phyloP scores from a whole-genome alignment of 2,888 invertebrate genomes.

The Eupithecia subfuscata region DNA sequence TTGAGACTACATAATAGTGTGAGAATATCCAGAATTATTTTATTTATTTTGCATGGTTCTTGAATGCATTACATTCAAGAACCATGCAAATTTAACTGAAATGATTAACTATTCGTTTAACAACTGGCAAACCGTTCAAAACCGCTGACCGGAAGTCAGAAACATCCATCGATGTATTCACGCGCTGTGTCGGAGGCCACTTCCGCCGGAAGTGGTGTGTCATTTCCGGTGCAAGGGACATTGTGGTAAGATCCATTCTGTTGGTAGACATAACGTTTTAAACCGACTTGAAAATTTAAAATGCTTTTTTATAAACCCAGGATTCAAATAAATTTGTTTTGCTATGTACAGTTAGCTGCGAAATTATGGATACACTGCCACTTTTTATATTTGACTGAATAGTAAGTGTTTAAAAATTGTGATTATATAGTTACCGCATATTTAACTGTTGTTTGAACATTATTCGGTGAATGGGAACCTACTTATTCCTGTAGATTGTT shows the following conservation, averaged over 20 bases:
- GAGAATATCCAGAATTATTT: no score
- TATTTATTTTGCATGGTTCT: neutral
- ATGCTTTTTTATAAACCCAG: neutral
- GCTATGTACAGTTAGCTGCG: no score
- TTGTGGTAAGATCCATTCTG: conserved; percentile 12
- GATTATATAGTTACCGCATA: no score
- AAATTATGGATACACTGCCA: no score
- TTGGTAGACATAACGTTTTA: neutral
- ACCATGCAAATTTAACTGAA: neutral
- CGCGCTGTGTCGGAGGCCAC: conserved; percentile 48
- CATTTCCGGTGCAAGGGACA: conserved; percentile 31
- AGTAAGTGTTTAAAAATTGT: no score
- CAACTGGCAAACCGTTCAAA: conserved; percentile 13
- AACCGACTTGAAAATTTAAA: neutral
- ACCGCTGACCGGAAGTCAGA: conserved; percentile 34
- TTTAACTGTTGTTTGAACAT: no score
- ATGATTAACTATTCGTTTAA: neutral
- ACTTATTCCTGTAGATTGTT: no score
- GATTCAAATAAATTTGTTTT: neutral
- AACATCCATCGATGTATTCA: conserved; percentile 50
- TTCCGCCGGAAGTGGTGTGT: conserved; percentile 63
- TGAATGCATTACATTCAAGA: neutral
- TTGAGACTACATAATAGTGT: no score
- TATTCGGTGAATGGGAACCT: no score
- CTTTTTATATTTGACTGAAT: no score